Evolutionary conservation across 2,888 invertebrate genomes (phyloP).

Genomic region (Zonitis immaculata): DNA sequence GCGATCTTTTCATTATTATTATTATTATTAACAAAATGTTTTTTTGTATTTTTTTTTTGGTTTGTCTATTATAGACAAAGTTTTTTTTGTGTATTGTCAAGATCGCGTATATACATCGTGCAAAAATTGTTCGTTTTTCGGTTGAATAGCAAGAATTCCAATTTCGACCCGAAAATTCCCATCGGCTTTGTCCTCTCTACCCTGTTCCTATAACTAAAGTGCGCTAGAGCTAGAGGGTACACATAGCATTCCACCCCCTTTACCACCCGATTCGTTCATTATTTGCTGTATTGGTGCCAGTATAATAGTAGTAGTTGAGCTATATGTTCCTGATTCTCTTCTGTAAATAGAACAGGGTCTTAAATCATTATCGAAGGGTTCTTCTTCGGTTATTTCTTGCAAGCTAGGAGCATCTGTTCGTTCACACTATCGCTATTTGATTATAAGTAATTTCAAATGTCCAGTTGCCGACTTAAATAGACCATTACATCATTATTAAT

Average conservation of each 20-base stretch:
- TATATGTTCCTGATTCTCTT: neutral
- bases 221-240: neutral
- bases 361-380: neutral
- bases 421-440: neutral
- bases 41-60: neutral
- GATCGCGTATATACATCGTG: neutral
- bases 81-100: too few species aligned
- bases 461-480: neutral
- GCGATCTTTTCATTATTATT: too few species aligned
- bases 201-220: neutral
- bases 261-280: neutral
- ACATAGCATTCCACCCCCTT: neutral
- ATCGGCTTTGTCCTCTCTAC: slow-evolving; percentile 1
- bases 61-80: too few species aligned
- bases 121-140: slow-evolving; percentile 2
- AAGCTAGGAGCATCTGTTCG: neutral
- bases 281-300: neutral
- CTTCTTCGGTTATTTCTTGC: neutral
- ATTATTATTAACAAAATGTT: too few species aligned
- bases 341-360: slow-evolving; percentile 1
- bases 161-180: slow-evolving; percentile 2
- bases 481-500: neutral
- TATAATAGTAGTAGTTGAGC: neutral
- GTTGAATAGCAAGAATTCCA: slow-evolving; percentile 2
- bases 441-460: neutral